These are phyloP conservation scores for Gadopsis marmoratus DNA, from an alignment of 2,797 vertebrate species.

Conservation along the genomic window DNA sequence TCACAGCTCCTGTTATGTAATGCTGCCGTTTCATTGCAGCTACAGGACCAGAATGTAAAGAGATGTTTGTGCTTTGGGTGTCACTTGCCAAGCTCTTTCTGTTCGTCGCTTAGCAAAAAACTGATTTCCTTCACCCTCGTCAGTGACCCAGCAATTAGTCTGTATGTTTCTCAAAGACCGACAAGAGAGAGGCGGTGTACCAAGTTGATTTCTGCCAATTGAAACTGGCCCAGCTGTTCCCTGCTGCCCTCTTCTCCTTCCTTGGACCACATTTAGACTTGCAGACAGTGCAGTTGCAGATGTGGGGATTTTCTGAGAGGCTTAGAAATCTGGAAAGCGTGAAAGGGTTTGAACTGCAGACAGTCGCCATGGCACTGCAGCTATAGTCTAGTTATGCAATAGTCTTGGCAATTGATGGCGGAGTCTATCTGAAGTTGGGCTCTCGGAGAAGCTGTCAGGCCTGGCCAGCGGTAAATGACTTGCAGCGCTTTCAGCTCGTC, in stretches of 20 bases:
- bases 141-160: constrained; percentile 49
- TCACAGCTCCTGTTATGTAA: constrained; percentile 73
- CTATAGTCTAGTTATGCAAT: constrained; percentile 43
- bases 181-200: constrained; percentile 15
- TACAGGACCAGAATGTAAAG: constrained; percentile 41
- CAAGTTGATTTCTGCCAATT: constrained; percentile 28
- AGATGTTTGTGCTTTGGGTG: constrained; percentile 35
- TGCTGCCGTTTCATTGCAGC: constrained; percentile 48
- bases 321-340: constrained; percentile 42
- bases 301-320: constrained; percentile 47
- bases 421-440: constrained; percentile 44
- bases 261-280: constrained; percentile 4
- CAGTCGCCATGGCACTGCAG: constrained; percentile 30
- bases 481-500: constrained; percentile 3
- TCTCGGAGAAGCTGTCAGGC: constrained; percentile 24
- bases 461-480: constrained; percentile 9
- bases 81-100: constrained; percentile 28
- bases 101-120: neutral
- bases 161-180: constrained; percentile 1
- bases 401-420: constrained; percentile 35
- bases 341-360: constrained; percentile 52
- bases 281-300: neutral
- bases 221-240: constrained; percentile 40
- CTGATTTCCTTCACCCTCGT: constrained; percentile 9
- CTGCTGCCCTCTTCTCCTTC: neutral